Evolutionary conservation across 1,140 invertebrate species (phyloP), one percentile per base, ranked within the genome.

Genomic region (Chrysopa pallens): DNA sequence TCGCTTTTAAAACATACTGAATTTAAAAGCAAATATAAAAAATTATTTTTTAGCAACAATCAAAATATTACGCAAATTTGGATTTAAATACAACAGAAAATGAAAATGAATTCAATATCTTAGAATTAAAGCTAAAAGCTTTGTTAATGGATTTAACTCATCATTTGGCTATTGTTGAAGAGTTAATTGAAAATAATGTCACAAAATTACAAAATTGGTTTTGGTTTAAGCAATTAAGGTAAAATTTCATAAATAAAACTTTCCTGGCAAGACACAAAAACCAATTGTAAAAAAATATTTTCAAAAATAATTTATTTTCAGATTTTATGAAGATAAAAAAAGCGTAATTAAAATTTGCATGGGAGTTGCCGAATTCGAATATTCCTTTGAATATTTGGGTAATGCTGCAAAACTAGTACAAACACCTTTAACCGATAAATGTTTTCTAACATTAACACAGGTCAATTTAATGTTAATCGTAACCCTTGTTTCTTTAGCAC

Each of bases 341-440:
- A 66, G 69, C 47, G 67, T 69, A 45, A 66, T 80, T 4, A 59
- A 71, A 11, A 65, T 81, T 11, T 73, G 70, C 59, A 84, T 78
- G 78, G 93, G 85, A 4, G 82, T 90, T 58, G 85, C 92, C 4
- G 75, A 90, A 65, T 93, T 98, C 67, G 69, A 81, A 29, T 98
- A 99, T 59, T 86, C 90, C 6, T 98, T 91, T 63, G 96, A 99
- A 62, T 99, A 98, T 62, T 84, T 98, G 55, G 94, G 94, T 13
- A 86, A 90, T 63, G 76, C 78, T 35, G 76, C 80, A 37, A 90
- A 89, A 65, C 68, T 98, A 42, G 93, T 97, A 0, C 78, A 91
- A 54, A 97, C 93, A 0, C 80, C 85, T 13, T 67, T 96, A 12
- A 95, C 91, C 3, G 91, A 97, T 58, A 87, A 91, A 57, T 97